Conservation (phyloP, 2,888 invertebrate genomes). For the Euproctis similis region DNA sequence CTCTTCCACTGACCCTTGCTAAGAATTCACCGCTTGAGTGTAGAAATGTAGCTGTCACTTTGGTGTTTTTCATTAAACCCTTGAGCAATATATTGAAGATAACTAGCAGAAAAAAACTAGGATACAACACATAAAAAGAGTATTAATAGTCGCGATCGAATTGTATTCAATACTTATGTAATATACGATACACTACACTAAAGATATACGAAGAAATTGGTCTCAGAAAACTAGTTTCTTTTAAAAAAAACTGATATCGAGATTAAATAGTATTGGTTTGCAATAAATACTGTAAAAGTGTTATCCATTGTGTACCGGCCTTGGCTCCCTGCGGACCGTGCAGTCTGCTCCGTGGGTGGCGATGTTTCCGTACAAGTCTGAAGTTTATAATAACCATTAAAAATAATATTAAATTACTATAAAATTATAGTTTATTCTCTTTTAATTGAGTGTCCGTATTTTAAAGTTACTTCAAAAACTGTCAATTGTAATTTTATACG, state of each 20-base stretch:
- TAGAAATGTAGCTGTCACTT: no score
- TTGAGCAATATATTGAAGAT: no score
- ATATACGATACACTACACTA: no score
- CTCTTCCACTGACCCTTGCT: no score
- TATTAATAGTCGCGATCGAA: conserved; percentile 32
- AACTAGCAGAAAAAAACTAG: no score
- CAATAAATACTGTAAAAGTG: conserved; percentile 60
- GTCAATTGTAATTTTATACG: no score
- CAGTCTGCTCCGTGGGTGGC: conserved; percentile 51
- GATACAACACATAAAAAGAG: no score
- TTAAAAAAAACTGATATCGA: conserved; percentile 64
- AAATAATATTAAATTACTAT: conserved; percentile 17
- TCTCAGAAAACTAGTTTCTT: conserved; percentile 65
- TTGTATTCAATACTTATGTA: conserved; percentile 41
- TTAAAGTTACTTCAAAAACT: no score
- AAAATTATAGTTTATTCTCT: conserved; percentile 15
- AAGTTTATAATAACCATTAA: conserved; percentile 16
- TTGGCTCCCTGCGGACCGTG: conserved; percentile 49
- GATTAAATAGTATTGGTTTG: conserved; percentile 64
- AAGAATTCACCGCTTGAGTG: no score
- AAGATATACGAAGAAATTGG: conserved; percentile 43
- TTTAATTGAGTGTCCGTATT: conserved; percentile 7
- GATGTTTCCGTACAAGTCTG: conserved; percentile 18
- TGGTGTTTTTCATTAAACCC: no score
- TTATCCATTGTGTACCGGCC: conserved; percentile 59